Evolutionary conservation across 2,797 vertebrate species (phyloP), one percentile per base, ranked within the genome.

Genomic region (Sebastes itinus): DNA sequence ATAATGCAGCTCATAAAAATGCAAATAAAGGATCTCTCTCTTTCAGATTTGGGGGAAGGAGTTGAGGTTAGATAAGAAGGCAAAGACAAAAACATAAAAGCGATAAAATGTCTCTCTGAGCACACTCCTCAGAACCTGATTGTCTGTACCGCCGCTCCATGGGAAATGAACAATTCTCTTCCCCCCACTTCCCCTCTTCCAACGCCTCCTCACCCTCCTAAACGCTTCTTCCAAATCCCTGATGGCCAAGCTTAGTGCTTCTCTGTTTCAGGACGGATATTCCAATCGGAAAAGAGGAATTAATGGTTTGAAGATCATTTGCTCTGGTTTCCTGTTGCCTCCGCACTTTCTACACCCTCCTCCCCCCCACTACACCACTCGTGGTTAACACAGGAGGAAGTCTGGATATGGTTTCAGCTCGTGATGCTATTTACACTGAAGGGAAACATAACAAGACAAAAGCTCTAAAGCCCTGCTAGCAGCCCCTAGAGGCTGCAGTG

Each of bases 231-330:
- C 76, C 70, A 73, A 85, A 61, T 88, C 87, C 83, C 88, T 52
- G 11, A 80, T 68, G 88, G 72, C 71, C 61, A 35, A 67, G 67
- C 33, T 77, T 82, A 86, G 69, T 79, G 85, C 84, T 74, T 89
- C 82, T 91, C 87, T 71, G 82, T 92, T 92, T 90, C 91, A 90
- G 88, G 80, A 87, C 88, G 89, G 85, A 91, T 77, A 85, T 77
- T 90, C 82, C 77, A 78, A 77, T 83, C 63, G 66, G 84, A 88
- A 88, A 83, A 81, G 74, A 83, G 77, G 46, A 90, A 91, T 88
- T 75, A 85, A 92, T 78, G 81, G 76, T 83, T 82, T 80, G 63
- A 65, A 81, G 69, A 87, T 88, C 65, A 73, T 49, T 49, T 77
- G 79, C 72, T 74, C 72, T 79, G 90, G 79, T 91, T 92, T 92